phyloP scores from a whole-genome alignment of 2,113 vertebrate species.

The Callipepla squamata region DNA sequence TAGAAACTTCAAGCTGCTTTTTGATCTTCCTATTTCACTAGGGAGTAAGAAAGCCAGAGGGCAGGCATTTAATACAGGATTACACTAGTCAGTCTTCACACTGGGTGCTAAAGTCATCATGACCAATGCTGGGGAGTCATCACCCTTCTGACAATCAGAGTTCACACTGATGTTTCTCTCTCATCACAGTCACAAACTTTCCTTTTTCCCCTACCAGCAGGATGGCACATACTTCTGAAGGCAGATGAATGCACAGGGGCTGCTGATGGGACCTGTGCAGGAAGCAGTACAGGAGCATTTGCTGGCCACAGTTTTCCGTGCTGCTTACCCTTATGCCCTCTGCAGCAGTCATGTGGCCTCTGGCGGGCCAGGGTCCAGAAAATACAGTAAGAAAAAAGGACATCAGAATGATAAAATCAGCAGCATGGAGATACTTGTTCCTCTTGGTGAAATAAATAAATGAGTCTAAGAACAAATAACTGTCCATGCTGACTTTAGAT shows the following conservation, averaged over 20 bases:
- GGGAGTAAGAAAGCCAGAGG: not conserved
- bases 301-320: rapidly evolving
- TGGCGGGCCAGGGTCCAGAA: not conserved
- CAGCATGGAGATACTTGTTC: not conserved
- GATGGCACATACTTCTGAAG: not conserved
- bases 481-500: not conserved
- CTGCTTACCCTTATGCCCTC: rapidly evolving
- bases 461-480: not conserved
- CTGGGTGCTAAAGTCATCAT: not conserved
- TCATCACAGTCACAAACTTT: not conserved
- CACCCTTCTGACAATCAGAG: not conserved
- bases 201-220: not conserved
- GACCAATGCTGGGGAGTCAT: not conserved
- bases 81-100: not conserved
- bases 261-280: not conserved
- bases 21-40: not conserved
- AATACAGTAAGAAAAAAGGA: not conserved
- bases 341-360: not conserved
- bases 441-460: not conserved
- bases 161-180: not conserved
- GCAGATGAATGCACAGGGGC: not conserved
- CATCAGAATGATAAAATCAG: not conserved
- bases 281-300: not conserved
- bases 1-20: not conserved
- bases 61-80: not conserved